A percentile compares a stretch with the other conserved stretches of the same genome.
Conservation (phyloP, 2,113 vertebrate genomes). For the Brachypteracias leptosomus region DNA sequence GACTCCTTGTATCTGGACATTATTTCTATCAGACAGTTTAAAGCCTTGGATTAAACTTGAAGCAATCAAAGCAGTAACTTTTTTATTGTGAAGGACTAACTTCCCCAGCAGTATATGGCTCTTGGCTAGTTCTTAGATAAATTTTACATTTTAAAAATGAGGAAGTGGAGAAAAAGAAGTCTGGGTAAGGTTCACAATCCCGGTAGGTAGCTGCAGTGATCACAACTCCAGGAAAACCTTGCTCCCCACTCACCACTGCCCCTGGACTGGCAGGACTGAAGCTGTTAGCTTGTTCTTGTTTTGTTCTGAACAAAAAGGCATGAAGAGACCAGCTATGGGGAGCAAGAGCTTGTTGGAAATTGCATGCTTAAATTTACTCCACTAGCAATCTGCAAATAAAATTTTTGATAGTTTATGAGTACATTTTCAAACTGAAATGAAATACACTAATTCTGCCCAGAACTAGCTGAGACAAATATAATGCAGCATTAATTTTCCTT, state of each 20-base stretch:
- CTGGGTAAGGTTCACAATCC: neutral
- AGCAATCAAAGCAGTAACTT: conserved; percentile 2
- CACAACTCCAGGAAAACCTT: neutral
- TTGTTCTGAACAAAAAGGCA: neutral
- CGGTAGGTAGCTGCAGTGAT: neutral
- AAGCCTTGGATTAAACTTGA: neutral
- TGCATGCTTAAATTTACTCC: neutral
- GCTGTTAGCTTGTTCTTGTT: neutral
- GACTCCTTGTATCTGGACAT: neutral
- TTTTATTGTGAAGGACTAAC: neutral
- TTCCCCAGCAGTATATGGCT: neutral
- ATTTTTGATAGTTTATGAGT: neutral
- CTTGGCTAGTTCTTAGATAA: neutral
- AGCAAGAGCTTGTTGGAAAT: neutral
- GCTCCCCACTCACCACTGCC: neutral
- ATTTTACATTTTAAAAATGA: neutral
- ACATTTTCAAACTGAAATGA: neutral
- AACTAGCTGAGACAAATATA: neutral
- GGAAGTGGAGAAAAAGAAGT: neutral
- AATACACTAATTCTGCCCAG: neutral
- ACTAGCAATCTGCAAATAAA: neutral
- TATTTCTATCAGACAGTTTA: neutral
- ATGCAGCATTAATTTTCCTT: neutral
- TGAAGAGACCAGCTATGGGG: neutral
- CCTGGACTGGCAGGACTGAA: neutral